A percentile compares a stretch with the other conserved stretches of the same genome.
These are phyloP conservation scores for Porites cylindrica DNA, from an alignment of 92 coral and sea anemone genomes.

Conservation along the genomic window DNA sequence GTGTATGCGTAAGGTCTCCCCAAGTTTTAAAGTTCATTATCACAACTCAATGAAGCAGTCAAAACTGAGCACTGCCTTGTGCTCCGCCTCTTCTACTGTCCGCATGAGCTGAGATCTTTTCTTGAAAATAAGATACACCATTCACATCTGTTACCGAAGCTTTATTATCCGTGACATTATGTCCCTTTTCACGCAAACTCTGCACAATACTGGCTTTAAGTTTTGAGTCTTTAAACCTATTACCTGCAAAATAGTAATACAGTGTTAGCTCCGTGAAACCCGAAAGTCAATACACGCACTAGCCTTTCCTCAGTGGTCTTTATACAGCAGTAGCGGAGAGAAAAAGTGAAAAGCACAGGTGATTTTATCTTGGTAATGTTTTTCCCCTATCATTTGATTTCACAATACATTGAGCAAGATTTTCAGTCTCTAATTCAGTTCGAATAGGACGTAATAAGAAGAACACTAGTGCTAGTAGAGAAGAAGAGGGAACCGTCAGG, in stretches of 20 bases:
- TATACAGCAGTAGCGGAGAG: no score
- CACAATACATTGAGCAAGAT: no score
- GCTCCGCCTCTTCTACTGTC: slow-evolving; percentile 86
- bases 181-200: slow-evolving; percentile 56
- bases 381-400: no score
- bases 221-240: slow-evolving; percentile 41
- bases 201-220: background rate
- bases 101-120: slow-evolving; percentile 77
- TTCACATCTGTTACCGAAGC: slow-evolving; percentile 68
- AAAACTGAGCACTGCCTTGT: slow-evolving; percentile 76
- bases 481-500: no score
- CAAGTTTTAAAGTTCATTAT: background rate
- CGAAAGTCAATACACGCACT: no score
- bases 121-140: slow-evolving; percentile 78
- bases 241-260: slow-evolving; percentile 48
- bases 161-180: slow-evolving; percentile 45
- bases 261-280: background rate
- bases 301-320: no score
- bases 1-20: no score
- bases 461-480: no score
- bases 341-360: no score
- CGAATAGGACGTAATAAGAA: no score
- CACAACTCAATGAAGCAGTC: background rate
- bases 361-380: no score
- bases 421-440: no score